phyloP scores from a whole-genome alignment of 2,113 vertebrate genomes.

The Oplegnathus fasciatus region DNA sequence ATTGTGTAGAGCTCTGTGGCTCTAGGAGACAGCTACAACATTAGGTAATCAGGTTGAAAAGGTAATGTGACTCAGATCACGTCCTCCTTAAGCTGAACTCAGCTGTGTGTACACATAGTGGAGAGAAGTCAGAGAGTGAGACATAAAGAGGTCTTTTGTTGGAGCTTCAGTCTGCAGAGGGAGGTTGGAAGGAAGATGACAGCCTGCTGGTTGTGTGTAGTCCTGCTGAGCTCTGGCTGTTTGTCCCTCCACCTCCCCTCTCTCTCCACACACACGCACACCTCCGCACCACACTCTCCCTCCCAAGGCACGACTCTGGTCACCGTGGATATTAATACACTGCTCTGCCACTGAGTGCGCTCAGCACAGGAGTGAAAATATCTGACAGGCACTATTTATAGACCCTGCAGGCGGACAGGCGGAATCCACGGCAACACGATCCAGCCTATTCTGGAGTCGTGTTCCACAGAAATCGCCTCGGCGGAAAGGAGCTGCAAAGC shows the following conservation, averaged over 20 bases:
- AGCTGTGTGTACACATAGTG: slow-evolving; percentile 19
- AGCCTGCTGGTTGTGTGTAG: slow-evolving; percentile 57
- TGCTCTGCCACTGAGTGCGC: slow-evolving; percentile 71
- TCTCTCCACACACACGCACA: slow-evolving; percentile 41
- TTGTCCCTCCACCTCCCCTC: slow-evolving; percentile 23
- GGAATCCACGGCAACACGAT: slow-evolving; percentile 79
- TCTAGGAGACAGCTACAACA: not conserved
- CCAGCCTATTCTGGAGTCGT: slow-evolving; percentile 72
- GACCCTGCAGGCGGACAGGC: slow-evolving; percentile 77
- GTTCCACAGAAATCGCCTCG: slow-evolving; percentile 69
- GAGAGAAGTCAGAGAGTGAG: slow-evolving; percentile 37
- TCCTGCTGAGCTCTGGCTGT: slow-evolving; percentile 53
- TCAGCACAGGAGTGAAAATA: slow-evolving; percentile 82
- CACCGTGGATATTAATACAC: slow-evolving; percentile 85
- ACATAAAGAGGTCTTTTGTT: slow-evolving; percentile 60
- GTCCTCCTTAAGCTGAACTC: slow-evolving; percentile 34
- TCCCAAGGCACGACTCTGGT: slow-evolving; percentile 74
- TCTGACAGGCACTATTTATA: slow-evolving; percentile 86
- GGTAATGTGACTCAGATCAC: slow-evolving; percentile 40
- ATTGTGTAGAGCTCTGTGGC: slow-evolving; percentile 6
- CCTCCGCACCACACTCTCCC: slow-evolving; percentile 53
- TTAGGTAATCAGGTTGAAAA: slow-evolving; percentile 40
- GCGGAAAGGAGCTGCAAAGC: slow-evolving; percentile 53
- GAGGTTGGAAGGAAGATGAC: slow-evolving; percentile 55
- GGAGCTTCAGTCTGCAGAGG: slow-evolving; percentile 52